Conservation (phyloP, 2,888 invertebrate species). For the Oxycera nigricornis region DNA sequence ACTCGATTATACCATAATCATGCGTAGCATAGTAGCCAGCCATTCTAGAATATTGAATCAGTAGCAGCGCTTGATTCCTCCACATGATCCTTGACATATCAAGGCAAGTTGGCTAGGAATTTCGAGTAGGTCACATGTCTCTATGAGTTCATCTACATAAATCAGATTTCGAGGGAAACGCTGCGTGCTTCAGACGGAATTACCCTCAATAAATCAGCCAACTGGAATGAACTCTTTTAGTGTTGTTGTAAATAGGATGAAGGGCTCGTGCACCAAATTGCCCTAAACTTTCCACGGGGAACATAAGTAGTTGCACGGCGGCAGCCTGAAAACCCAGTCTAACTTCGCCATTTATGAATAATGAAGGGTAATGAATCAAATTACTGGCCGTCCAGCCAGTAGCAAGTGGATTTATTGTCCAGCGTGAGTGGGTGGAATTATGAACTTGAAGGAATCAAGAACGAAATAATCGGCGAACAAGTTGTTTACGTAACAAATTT, state of each 20-base stretch:
- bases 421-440: background rate
- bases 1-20: too few species aligned
- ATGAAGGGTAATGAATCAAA: background rate
- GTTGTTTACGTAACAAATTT: too few species aligned
- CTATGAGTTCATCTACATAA: background rate
- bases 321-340: background rate
- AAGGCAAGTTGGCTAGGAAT: too few species aligned
- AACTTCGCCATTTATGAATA: conserved; percentile 1
- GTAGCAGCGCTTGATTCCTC: too few species aligned
- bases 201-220: background rate
- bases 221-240: background rate
- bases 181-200: background rate
- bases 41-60: too few species aligned
- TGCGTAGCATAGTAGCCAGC: too few species aligned
- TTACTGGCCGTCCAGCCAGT: background rate
- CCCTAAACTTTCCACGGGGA: too few species aligned
- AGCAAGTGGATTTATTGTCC: background rate
- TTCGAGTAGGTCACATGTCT: too few species aligned
- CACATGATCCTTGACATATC: too few species aligned
- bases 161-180: background rate
- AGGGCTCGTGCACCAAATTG: too few species aligned
- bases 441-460: background rate
- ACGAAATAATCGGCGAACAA: too few species aligned
- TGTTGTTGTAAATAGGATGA: too few species aligned
- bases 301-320: background rate